Evolutionary conservation across 1,140 invertebrate genomes (phyloP).

Genomic region (Plodia interpunctella): DNA sequence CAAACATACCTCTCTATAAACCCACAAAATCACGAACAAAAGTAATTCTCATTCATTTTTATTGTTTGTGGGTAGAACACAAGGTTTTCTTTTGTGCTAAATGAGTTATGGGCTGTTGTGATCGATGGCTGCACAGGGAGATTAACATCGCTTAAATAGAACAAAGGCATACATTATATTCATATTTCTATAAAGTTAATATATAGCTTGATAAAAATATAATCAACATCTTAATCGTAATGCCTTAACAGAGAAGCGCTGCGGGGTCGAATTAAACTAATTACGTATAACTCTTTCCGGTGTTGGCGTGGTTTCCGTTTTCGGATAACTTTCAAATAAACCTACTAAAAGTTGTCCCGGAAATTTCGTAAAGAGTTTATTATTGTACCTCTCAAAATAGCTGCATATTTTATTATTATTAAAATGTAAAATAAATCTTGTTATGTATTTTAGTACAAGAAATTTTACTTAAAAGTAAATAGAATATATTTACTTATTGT

Average conservation of each 20-base stretch:
- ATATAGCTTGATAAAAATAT: not conserved
- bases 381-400: no score
- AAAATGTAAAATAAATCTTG: no score
- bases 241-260: not conserved
- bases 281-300: not conserved
- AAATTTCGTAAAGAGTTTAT: not conserved
- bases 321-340: not conserved
- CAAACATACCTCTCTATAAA: not conserved
- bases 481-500: no score
- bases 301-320: not conserved
- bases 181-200: not conserved
- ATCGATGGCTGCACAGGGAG: constrained; percentile 15
- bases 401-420: no score
- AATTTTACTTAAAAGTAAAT: no score
- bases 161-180: not conserved
- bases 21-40: not conserved
- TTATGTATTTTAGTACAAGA: no score
- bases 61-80: constrained; percentile 14
- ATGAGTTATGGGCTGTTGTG: constrained; percentile 21
- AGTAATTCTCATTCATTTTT: constrained; percentile 10
- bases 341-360: not conserved
- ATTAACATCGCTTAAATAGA: constrained; percentile 1
- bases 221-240: no score
- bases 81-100: constrained; percentile 20
- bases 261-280: not conserved